These are phyloP conservation scores for Xanthorhoe designata DNA, from an alignment of 2,888 invertebrate species.

Conservation along the genomic window DNA sequence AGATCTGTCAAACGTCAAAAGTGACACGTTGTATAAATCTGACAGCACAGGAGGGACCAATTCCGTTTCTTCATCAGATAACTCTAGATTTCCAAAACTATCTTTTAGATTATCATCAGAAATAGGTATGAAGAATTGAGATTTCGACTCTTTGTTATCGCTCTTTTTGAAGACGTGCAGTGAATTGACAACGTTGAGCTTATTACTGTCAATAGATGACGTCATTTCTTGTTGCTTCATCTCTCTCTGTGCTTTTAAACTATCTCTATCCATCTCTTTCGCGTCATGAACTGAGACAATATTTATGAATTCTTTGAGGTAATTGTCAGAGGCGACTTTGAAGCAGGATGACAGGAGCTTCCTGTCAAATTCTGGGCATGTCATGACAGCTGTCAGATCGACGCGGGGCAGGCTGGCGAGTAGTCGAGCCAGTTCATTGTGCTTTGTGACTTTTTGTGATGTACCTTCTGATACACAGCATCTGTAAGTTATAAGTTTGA, in stretches of 20 bases:
- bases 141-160: constrained; percentile 77
- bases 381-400: constrained; percentile 76
- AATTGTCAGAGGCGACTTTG: constrained; percentile 78
- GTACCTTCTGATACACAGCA: constrained; percentile 69
- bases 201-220: constrained; percentile 76
- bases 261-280: constrained; percentile 71
- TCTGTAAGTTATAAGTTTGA: constrained; percentile 51
- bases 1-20: constrained; percentile 68
- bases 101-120: constrained; percentile 67
- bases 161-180: constrained; percentile 77
- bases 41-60: constrained; percentile 70
- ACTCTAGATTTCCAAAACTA: constrained; percentile 71
- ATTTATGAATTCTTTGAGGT: constrained; percentile 72
- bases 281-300: constrained; percentile 65
- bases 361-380: constrained; percentile 79
- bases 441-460: constrained; percentile 63
- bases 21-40: constrained; percentile 64
- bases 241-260: constrained; percentile 61
- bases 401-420: constrained; percentile 67
- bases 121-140: constrained; percentile 80
- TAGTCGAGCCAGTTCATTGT: constrained; percentile 67
- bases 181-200: constrained; percentile 71
- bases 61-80: constrained; percentile 72
- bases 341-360: constrained; percentile 81
- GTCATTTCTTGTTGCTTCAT: constrained; percentile 69